Evolutionary conservation across 30 jellyfish, hydroid and myxozoan genomes (phyloP).

Genomic region (Pseudorhiza aurosa): DNA sequence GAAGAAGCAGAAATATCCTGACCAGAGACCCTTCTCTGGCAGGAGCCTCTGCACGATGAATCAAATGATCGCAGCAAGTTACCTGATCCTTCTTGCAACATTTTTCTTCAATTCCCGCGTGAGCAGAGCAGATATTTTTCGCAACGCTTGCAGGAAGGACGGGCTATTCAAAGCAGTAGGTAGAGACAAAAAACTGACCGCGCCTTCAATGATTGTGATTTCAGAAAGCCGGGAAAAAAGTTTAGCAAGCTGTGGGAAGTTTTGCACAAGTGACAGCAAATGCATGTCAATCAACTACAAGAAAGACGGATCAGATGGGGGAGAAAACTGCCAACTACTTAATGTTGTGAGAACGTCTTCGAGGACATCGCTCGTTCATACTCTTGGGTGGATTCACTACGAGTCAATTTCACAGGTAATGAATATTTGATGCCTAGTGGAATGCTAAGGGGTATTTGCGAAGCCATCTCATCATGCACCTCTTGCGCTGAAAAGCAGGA

Average conservation of each 20-base stretch:
- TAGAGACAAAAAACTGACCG: neutral
- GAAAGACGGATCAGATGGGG: neutral
- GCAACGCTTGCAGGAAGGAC: conserved; percentile 7
- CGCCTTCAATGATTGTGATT: neutral
- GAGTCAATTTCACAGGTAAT: conserved; percentile 22
- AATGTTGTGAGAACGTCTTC: neutral
- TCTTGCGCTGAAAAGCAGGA: no score
- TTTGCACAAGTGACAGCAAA: neutral
- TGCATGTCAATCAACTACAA: conserved; percentile 21
- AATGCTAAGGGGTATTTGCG: no score
- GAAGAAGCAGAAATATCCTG: no score
- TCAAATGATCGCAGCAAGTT: no score
- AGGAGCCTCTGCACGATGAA: no score
- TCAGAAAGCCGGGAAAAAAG: neutral
- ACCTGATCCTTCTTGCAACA: no score
- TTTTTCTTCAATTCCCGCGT: no score
- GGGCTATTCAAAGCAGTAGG: neutral
- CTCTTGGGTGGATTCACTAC: conserved; percentile 13
- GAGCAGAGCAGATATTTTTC: neutral
- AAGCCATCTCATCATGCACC: no score
- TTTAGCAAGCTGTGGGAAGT: neutral
- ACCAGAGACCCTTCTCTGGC: no score
- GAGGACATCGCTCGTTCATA: neutral
- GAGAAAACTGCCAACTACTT: neutral
- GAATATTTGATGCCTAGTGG: neutral